Evolutionary conservation across 2,888 invertebrate species (phyloP).

Genomic region (Drosophila mimica): DNA sequence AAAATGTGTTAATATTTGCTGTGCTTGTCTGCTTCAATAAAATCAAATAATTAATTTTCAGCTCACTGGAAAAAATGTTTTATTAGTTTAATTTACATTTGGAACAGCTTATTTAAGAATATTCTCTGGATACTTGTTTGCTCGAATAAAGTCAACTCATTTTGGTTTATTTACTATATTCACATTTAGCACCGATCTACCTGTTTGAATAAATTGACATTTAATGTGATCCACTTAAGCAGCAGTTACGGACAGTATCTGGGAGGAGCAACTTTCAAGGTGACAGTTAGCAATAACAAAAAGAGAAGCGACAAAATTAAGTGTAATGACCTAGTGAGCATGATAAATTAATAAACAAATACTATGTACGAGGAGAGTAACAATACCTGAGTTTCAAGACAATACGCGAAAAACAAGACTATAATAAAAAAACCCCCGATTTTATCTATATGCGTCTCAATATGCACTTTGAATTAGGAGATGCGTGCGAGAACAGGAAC

Average conservation of each 20-base stretch:
- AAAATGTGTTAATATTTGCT: neutral
- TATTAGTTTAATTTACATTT: neutral
- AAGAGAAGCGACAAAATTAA: slow-evolving; percentile 1
- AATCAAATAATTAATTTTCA: neutral
- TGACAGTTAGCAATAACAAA: slow-evolving; percentile 9
- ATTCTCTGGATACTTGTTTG: neutral
- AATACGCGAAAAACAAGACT: neutral
- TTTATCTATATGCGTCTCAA: slow-evolving; percentile 22
- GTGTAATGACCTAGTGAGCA: slow-evolving; percentile 28
- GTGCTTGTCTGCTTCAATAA: no score
- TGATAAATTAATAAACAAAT: slow-evolving; percentile 34
- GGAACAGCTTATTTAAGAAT: neutral
- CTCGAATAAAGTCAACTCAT: neutral
- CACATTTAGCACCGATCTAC: neutral
- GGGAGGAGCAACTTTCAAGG: slow-evolving; percentile 13
- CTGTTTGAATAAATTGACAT: slow-evolving; percentile 5
- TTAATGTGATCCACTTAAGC: slow-evolving; percentile 15
- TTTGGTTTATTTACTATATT: neutral
- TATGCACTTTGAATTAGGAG: slow-evolving; percentile 31
- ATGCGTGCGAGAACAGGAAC: slow-evolving; percentile 39
- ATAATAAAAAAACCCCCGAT: slow-evolving; percentile 22
- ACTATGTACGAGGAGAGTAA: slow-evolving; percentile 20
- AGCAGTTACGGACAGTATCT: slow-evolving; percentile 1
- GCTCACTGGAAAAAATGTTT: neutral
- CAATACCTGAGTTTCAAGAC: slow-evolving; percentile 17